A percentile compares a stretch with the other conserved stretches of the same genome.
Evolutionary conservation across 2,888 invertebrate species (phyloP).

Genomic region (Hirudinaria manillensis): DNA sequence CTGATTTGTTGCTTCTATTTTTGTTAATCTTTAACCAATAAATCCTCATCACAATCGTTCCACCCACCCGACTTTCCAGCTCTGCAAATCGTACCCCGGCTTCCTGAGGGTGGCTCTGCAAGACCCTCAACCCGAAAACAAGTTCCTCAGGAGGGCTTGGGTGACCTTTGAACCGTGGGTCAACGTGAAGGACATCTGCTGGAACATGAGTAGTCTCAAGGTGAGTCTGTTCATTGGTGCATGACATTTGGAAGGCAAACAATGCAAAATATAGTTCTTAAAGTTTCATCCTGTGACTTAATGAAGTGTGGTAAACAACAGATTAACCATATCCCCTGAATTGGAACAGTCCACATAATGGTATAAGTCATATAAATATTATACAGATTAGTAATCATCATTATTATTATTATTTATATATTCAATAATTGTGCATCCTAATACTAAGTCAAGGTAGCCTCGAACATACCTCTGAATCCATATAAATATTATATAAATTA

Average conservation of each 20-base stretch:
- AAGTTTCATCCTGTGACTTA: no score
- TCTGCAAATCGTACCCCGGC: constrained; percentile 74
- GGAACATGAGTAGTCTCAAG: constrained; percentile 91
- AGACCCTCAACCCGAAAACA: constrained; percentile 89
- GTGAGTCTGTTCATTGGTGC: constrained; percentile 55
- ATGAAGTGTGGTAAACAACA: not conserved
- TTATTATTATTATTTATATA: no score
- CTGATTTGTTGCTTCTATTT: not conserved
- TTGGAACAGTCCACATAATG: no score
- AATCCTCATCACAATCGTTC: not conserved
- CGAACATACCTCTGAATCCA: no score
- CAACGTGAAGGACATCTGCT: constrained; percentile 97
- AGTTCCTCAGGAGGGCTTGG: constrained; percentile 96
- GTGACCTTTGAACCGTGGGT: constrained; percentile 92
- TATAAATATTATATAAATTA: no score
- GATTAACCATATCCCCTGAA: not conserved
- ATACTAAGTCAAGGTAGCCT: no score
- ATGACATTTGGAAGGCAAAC: no score
- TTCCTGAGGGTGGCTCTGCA: constrained; percentile 91
- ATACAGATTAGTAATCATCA: no score
- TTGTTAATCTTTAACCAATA: not conserved
- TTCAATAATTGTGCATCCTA: no score
- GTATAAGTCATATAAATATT: no score
- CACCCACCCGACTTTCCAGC: constrained; percentile 55
- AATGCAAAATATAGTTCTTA: no score